phyloP scores from a whole-genome alignment of 2,113 vertebrate species.

The Chionomys nivalis region DNA sequence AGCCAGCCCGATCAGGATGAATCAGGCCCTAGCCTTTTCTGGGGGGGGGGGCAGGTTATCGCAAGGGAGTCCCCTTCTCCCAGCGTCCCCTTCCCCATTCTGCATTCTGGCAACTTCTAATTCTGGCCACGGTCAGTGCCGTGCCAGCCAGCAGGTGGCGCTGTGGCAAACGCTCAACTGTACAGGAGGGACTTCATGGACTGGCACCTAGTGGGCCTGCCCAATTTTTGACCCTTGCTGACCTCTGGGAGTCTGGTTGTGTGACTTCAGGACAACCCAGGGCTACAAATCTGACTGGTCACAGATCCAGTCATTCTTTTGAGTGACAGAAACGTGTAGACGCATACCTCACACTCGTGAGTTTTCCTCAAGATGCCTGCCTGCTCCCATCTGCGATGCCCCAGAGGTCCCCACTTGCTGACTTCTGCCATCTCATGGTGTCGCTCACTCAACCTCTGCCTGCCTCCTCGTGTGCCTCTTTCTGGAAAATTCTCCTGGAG shows the following conservation, averaged over 20 bases:
- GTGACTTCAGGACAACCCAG: neutral
- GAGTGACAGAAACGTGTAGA: neutral
- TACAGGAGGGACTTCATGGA: fast-evolving
- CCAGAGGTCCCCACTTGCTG: neutral
- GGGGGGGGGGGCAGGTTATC: neutral
- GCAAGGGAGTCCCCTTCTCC: neutral
- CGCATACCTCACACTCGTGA: too few species aligned
- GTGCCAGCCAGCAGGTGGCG: conserved; percentile 54
- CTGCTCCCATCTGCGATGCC: neutral
- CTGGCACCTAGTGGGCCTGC: too few species aligned
- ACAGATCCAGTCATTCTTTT: neutral
- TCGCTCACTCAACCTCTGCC: neutral
- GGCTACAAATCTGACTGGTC: neutral
- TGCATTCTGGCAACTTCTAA: neutral
- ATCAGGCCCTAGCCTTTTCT: neutral
- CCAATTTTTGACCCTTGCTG: neutral
- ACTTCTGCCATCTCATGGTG: neutral
- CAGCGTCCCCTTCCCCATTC: too few species aligned
- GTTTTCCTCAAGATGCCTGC: neutral
- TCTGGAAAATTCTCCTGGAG: neutral
- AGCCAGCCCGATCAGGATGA: neutral
- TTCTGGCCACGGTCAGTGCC: neutral
- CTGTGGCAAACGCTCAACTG: neutral
- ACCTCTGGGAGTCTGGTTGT: neutral
- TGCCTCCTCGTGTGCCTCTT: neutral